Conservation (phyloP, 2,888 invertebrate species). For the Calameuta idolon region DNA sequence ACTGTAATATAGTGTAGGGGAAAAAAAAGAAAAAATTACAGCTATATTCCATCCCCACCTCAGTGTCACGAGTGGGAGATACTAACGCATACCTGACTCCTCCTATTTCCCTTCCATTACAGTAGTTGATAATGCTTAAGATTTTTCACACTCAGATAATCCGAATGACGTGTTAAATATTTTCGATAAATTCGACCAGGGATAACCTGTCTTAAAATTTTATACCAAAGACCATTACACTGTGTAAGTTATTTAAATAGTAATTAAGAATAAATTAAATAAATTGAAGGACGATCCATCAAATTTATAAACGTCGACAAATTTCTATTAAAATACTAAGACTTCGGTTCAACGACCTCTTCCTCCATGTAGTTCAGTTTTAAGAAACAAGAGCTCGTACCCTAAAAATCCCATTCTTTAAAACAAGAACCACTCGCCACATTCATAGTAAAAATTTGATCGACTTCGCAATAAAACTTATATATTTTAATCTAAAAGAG, state of each 20-base stretch:
- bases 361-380: neutral
- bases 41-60: conserved; percentile 32
- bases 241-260: neutral
- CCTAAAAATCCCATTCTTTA: neutral
- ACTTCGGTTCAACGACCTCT: neutral
- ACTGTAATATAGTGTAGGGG: neutral
- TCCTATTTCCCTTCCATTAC: conserved; percentile 44
- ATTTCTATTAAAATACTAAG: neutral
- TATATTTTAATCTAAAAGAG: neutral
- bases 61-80: conserved; percentile 24
- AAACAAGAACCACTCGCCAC: neutral
- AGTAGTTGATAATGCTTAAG: neutral
- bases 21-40: neutral
- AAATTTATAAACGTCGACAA: neutral
- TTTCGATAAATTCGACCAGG: neutral
- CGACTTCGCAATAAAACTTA: neutral
- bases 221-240: neutral
- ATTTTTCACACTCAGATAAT: neutral
- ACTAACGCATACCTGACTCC: conserved; percentile 47
- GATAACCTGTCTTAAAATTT: neutral
- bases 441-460: neutral
- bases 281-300: neutral
- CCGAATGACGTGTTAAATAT: neutral
- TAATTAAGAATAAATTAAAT: neutral
- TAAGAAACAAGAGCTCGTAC: neutral